Evolutionary conservation across 1,140 invertebrate species (phyloP).

Genomic region (Pogonus chalceus): DNA sequence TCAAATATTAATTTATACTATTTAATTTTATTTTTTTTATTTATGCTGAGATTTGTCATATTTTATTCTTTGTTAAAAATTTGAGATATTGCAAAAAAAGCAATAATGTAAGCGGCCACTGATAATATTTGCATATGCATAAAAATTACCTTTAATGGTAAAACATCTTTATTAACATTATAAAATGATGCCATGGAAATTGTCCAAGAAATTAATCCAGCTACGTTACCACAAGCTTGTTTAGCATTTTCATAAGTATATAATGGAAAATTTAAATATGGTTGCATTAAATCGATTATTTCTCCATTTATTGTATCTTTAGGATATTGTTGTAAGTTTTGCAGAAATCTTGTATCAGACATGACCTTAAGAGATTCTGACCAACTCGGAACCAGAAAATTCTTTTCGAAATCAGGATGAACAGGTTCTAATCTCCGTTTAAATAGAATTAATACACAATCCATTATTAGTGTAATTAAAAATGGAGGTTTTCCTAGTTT

Average conservation of each 20-base stretch:
- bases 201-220: constrained; percentile 92
- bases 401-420: constrained; percentile 65
- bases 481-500: constrained; percentile 91
- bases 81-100: no score
- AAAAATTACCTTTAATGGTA: constrained; percentile 91
- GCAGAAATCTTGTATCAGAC: constrained; percentile 89
- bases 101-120: no score
- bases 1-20: no score
- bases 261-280: constrained; percentile 89
- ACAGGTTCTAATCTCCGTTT: constrained; percentile 76
- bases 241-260: constrained; percentile 95
- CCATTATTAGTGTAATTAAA: constrained; percentile 97
- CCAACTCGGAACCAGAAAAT: constrained; percentile 91
- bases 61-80: no score
- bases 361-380: constrained; percentile 92
- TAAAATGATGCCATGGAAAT: constrained; percentile 96
- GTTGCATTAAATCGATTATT: constrained; percentile 85
- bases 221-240: constrained; percentile 91
- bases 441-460: constrained; percentile 88
- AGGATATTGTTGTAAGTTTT: constrained; percentile 87
- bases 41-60: no score
- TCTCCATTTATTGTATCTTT: constrained; percentile 97
- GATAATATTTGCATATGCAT: no score
- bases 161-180: constrained; percentile 91
- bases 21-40: no score